These are phyloP conservation scores for Euleptes europaea DNA, from an alignment of 2,113 vertebrate species.

Conservation along the genomic window DNA sequence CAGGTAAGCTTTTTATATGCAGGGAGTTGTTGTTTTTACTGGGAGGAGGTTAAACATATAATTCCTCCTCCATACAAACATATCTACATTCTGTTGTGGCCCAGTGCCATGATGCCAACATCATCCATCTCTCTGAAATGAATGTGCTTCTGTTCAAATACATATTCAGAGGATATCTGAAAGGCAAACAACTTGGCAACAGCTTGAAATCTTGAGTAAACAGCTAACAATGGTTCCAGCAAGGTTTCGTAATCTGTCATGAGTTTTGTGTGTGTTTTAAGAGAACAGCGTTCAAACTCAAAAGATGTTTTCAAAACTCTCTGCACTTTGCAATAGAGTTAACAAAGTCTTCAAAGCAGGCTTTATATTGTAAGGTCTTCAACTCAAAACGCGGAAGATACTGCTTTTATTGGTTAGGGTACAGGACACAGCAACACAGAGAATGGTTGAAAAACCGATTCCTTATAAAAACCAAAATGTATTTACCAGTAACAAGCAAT, in stretches of 20 bases:
- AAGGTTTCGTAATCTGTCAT: slow-evolving; percentile 21
- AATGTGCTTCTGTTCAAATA: slow-evolving; percentile 2
- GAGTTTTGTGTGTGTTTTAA: slow-evolving; percentile 14
- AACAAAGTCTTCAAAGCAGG: neutral
- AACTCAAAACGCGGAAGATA: slow-evolving; percentile 16
- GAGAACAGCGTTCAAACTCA: slow-evolving; percentile 29
- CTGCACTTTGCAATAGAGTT: neutral
- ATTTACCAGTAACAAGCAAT: slow-evolving; percentile 9
- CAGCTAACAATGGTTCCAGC: slow-evolving; percentile 36
- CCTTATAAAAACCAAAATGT: neutral
- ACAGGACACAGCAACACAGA: slow-evolving; percentile 9
- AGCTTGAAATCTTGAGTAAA: slow-evolving; percentile 27
- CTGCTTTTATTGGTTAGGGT: slow-evolving; percentile 47
- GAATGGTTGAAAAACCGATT: neutral
- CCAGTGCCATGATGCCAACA: neutral
- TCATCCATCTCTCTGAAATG: slow-evolving; percentile 2
- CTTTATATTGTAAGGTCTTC: neutral
- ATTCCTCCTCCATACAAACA: neutral
- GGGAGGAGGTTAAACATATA: neutral
- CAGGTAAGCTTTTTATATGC: neutral
- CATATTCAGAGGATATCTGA: neutral
- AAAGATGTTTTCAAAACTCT: neutral
- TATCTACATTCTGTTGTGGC: neutral
- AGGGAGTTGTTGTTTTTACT: neutral
- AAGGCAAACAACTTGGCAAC: neutral